Evolutionary conservation across 1,140 invertebrate species (phyloP).

Genomic region (Procambarus clarkii): DNA sequence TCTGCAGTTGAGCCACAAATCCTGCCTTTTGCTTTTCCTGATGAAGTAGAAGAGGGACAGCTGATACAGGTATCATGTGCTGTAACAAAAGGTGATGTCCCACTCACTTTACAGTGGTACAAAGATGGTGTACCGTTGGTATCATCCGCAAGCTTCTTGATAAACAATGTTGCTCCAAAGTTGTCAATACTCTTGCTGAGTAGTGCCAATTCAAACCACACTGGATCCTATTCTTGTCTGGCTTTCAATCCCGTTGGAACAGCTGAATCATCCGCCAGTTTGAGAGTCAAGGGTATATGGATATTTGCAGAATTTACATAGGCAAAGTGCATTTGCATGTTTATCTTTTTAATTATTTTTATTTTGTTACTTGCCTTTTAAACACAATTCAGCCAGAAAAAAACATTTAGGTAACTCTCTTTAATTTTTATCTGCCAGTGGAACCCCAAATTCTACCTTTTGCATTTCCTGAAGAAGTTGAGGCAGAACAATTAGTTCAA

Average conservation of each 20-base stretch:
- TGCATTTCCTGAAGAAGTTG: slow-evolving; percentile 67
- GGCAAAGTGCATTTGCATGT: slow-evolving; percentile 31
- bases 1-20: slow-evolving; percentile 67
- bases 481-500: slow-evolving; percentile 67
- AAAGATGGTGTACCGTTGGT: slow-evolving; percentile 54
- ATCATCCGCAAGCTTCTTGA: slow-evolving; percentile 27
- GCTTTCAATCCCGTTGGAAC: slow-evolving; percentile 73
- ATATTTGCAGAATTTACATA: background rate
- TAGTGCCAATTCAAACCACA: slow-evolving; percentile 67
- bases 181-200: slow-evolving; percentile 53
- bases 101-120: slow-evolving; percentile 85
- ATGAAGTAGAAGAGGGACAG: slow-evolving; percentile 87
- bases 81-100: slow-evolving; percentile 88
- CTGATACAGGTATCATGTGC: slow-evolving; percentile 86
- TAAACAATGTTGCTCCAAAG: slow-evolving; percentile 42
- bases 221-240: slow-evolving; percentile 74
- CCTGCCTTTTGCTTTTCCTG: slow-evolving; percentile 78
- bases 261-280: slow-evolving; percentile 72
- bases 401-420: background rate
- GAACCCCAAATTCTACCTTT: slow-evolving; percentile 67
- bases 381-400: background rate
- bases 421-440: slow-evolving; percentile 49
- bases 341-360: background rate
- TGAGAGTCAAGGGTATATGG: slow-evolving; percentile 73
- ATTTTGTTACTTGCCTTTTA: background rate